phyloP scores from a whole-genome alignment of 2,888 invertebrate genomes.

The Seladonia tumulorum region DNA sequence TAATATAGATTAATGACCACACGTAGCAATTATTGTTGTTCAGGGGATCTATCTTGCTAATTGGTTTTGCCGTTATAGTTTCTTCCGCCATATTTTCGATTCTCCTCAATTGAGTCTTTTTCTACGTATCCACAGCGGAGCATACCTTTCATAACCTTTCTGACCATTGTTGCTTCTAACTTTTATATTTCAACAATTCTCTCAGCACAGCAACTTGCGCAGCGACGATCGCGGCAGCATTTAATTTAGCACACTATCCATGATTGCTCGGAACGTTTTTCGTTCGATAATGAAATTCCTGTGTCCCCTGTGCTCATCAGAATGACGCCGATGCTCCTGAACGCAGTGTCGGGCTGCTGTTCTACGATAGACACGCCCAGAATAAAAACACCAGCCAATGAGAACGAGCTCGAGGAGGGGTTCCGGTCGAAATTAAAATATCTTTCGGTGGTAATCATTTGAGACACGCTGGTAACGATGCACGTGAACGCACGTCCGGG shows the following conservation, averaged over 20 bases:
- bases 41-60: no score
- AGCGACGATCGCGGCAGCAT: not conserved
- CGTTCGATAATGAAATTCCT: not conserved
- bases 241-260: not conserved
- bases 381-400: slow-evolving; percentile 70
- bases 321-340: not conserved
- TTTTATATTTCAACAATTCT: no score
- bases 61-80: no score
- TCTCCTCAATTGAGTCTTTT: no score
- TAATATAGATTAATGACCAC: no score
- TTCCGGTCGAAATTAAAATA: slow-evolving; percentile 76
- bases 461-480: slow-evolving; percentile 64
- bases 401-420: slow-evolving; percentile 60
- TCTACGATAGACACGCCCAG: slow-evolving; percentile 70
- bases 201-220: not conserved
- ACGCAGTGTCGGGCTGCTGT: not conserved
- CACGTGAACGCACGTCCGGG: slow-evolving; percentile 47
- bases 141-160: no score
- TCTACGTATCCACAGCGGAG: no score
- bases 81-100: no score
- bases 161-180: no score
- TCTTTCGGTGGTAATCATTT: slow-evolving; percentile 74
- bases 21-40: no score
- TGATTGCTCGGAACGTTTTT: not conserved
- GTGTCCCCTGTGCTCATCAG: not conserved